Percentiles rank a stretch among this genome's conserved stretches.
phyloP scores from a whole-genome alignment of 30 jellyfish, hydroid and myxozoan genomes.

The Turritopsis rubra region DNA sequence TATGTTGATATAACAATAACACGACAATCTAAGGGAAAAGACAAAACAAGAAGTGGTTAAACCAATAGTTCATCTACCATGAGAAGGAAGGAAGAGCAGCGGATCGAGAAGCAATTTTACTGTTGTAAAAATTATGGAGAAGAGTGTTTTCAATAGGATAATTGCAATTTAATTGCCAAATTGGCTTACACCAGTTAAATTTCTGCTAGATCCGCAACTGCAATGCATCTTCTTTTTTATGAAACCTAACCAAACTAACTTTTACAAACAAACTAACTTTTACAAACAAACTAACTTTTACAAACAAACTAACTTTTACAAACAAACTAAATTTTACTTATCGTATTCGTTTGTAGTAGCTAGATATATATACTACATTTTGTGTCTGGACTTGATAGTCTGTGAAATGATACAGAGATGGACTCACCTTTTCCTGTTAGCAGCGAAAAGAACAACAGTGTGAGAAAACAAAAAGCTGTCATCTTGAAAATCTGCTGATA shows the following conservation, averaged over 20 bases:
- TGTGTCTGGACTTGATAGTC: neutral
- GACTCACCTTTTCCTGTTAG: neutral
- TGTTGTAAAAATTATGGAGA: too few relatives aligned
- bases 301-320: too few relatives aligned
- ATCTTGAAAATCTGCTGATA: neutral
- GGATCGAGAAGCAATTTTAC: neutral
- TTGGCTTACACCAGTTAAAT: too few relatives aligned
- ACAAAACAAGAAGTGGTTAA: neutral
- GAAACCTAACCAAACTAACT: too few relatives aligned
- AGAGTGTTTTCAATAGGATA: too few relatives aligned
- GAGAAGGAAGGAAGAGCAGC: too few relatives aligned
- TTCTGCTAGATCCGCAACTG: too few relatives aligned
- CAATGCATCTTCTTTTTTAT: too few relatives aligned
- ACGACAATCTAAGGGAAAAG: neutral
- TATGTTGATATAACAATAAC: neutral
- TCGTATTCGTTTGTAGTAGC: neutral
- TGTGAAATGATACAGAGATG: neutral
- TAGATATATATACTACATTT: neutral
- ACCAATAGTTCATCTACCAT: neutral
- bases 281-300: too few relatives aligned
- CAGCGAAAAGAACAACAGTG: neutral
- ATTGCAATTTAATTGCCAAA: too few relatives aligned
- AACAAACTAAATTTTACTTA: too few relatives aligned
- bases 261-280: too few relatives aligned
- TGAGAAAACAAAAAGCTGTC: neutral